Conservation (phyloP, 2,113 vertebrate genomes). For the Dascyllus trimaculatus region DNA sequence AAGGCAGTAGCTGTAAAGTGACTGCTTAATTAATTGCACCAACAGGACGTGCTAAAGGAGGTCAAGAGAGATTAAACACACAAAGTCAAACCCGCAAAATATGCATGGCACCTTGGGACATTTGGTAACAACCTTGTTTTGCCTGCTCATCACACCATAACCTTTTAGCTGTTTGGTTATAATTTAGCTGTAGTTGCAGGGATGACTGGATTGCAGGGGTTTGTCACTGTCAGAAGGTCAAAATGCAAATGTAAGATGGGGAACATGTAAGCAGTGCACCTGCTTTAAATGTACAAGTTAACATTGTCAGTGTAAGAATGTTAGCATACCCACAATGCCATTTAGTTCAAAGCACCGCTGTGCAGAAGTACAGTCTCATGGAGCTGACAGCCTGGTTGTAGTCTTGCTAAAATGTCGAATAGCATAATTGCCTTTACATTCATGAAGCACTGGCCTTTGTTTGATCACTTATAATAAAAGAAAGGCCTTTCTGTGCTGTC, state of each 20-base stretch:
- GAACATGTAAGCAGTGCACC: not conserved
- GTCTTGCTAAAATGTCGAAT: too few species aligned
- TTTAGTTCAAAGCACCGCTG: too few species aligned
- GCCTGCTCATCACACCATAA: not conserved
- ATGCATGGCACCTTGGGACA: not conserved
- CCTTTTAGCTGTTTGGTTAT: not conserved
- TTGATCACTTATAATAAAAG: conserved; percentile 12
- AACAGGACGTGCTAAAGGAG: not conserved
- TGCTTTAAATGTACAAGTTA: not conserved
- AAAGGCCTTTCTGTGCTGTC: not conserved
- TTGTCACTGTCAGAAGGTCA: not conserved
- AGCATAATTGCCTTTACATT: not conserved
- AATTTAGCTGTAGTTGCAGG: too few species aligned
- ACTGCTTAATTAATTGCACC: not conserved
- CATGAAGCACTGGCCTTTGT: conserved; percentile 20
- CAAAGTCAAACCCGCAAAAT: not conserved
- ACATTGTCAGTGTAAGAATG: not conserved
- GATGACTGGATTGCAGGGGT: too few species aligned
- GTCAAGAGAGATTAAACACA: conserved; percentile 14
- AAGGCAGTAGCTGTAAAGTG: not conserved
- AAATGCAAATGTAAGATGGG: not conserved
- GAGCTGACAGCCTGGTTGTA: not conserved
- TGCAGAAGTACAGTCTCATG: too few species aligned
- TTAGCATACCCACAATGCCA: too few species aligned
- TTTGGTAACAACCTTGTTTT: conserved; percentile 1